Evolutionary conservation across 2,888 invertebrate species (phyloP), one percentile per base, ranked within the genome.

Genomic region (Platycnemis pennipes): DNA sequence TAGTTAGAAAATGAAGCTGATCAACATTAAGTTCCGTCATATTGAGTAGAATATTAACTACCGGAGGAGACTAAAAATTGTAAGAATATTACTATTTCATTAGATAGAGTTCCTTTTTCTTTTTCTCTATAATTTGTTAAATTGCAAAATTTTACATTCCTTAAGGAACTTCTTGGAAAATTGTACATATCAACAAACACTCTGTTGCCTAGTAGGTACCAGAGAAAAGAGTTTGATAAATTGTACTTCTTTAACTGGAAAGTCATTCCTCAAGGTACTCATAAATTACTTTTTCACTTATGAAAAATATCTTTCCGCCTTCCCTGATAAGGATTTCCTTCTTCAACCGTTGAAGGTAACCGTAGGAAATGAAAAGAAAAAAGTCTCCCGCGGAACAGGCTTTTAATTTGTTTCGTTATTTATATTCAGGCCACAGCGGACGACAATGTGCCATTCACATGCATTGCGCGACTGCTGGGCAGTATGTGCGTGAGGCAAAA

Each of bases 301-400:
- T 37, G 11, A 37, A 13, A 77, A 13, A 37, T 37, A 77, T 37
- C 37, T 77, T 77, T 16, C 87, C 46, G 46, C 46, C 87, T 87
- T 44, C 87, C 46, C 45, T 87, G 87, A 87, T 87, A 87, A 87
- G 87, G 46, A 87, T 44, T 87, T 87, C 22, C 87, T 45, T n/a
- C 87, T 87, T 45, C 5, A 46, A 46, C 11, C 26, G 26, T n/a
- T 87, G 7, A 13, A 87, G 45, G 87, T 77, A 37, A 46, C 45
- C 46, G 87, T 87, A 26, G n/a, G 87, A 46, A 77, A 46, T 87
- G n/a, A 87, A 44, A 45, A 44, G 45, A 46, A 45, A 26, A 87
- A 46, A n/a, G 16, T 45, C 11, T n/a, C n/a, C 46, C 5, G 45
- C 46, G 87, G 45, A 87, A 87, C 87, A 0, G 22, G 87, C 26